These are phyloP conservation scores for Drosophila subquinaria DNA, from an alignment of 2,888 invertebrate species.

Conservation along the genomic window DNA sequence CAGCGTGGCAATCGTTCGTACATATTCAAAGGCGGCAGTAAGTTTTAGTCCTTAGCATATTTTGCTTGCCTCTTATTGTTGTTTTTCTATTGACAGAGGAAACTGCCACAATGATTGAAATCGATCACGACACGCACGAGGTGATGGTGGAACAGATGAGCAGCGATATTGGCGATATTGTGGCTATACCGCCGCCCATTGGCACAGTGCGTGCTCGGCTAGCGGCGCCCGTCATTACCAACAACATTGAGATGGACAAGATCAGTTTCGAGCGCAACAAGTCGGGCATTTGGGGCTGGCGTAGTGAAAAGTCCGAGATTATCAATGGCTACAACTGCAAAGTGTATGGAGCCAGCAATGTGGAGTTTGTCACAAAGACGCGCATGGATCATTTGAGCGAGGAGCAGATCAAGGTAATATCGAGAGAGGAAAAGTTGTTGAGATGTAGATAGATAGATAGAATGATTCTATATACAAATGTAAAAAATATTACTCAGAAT, in stretches of 20 bases:
- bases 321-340: constrained; percentile 97
- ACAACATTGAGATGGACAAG: constrained; percentile 98
- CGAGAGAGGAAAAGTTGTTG: no score
- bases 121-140: constrained; percentile 95
- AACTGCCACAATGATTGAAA: constrained; percentile 89
- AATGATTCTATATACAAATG: no score
- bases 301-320: constrained; percentile 95
- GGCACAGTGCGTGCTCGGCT: constrained; percentile 93
- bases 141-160: constrained; percentile 92
- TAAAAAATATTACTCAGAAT: no score
- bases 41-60: constrained; percentile 68
- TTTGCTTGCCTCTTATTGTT: neutral
- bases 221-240: constrained; percentile 95
- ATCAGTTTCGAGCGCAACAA: constrained; percentile 98
- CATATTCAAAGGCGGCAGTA: constrained; percentile 94
- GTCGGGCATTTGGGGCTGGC: constrained; percentile 98
- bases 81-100: constrained; percentile 72
- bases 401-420: constrained; percentile 88
- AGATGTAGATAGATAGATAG: no score
- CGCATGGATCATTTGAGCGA: constrained; percentile 96
- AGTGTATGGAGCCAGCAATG: constrained; percentile 98
- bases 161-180: constrained; percentile 87
- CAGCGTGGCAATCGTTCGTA: constrained; percentile 97
- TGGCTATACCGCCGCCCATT: constrained; percentile 88
- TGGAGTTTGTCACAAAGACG: constrained; percentile 97